Evolutionary conservation across 2,113 vertebrate genomes (phyloP).

Genomic region (Bombycilla garrulus): DNA sequence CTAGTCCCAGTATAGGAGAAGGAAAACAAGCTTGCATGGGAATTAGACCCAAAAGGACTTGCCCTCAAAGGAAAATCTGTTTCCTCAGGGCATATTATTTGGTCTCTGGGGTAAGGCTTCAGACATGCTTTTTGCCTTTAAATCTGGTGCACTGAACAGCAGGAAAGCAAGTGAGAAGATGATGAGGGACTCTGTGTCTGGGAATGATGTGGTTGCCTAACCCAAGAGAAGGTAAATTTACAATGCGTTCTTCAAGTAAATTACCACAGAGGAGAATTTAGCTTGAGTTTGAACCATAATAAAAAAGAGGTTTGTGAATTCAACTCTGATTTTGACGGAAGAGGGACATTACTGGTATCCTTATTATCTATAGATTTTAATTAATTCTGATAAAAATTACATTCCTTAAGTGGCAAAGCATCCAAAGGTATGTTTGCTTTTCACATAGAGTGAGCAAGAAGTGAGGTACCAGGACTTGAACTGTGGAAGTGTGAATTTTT

Average conservation of each 20-base stretch:
- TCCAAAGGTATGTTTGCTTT: background rate
- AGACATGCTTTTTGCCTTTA: background rate
- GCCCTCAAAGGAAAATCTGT: background rate
- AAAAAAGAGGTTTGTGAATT: background rate
- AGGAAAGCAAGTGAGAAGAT: rapidly evolving
- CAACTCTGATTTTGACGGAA: background rate
- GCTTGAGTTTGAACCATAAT: background rate
- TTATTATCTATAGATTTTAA: background rate
- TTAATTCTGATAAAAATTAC: background rate
- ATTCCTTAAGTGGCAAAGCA: background rate
- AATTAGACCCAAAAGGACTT: background rate
- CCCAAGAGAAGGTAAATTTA: background rate
- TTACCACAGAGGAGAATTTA: background rate
- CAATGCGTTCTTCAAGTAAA: background rate
- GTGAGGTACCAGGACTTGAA: background rate
- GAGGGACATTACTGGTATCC: background rate
- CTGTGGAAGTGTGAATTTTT: background rate
- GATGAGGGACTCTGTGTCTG: background rate
- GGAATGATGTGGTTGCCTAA: background rate
- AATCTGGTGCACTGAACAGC: background rate
- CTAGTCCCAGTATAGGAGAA: background rate
- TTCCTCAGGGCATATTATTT: background rate
- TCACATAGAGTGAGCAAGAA: background rate
- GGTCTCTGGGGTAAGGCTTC: background rate
- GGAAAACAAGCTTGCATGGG: background rate